These are phyloP conservation scores for Hylaeus volcanicus DNA, from an alignment of 1,140 invertebrate genomes.

Conservation along the genomic window DNA sequence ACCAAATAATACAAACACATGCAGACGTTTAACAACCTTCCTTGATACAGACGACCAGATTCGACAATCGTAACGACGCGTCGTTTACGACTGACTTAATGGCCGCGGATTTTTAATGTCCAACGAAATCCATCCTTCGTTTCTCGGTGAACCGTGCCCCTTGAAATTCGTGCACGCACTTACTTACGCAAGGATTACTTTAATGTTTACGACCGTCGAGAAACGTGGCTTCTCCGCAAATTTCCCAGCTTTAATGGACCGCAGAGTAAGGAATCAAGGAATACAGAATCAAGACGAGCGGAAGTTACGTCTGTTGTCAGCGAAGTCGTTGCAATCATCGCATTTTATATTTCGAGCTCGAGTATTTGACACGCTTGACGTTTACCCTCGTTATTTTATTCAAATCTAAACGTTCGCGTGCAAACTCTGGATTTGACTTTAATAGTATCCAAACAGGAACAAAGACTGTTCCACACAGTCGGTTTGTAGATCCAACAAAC, in stretches of 20 bases:
- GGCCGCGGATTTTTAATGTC: conserved; percentile 53
- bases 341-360: not conserved
- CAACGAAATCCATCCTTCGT: conserved; percentile 27
- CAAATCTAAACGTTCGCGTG: no score
- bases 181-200: conserved; percentile 65
- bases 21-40: no score
- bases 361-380: no score
- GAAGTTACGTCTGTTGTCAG: conserved; percentile 34
- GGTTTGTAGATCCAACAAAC: no score
- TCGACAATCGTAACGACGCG: conserved; percentile 26
- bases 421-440: no score
- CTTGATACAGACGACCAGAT: conserved; percentile 18
- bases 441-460: no score
- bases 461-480: no score
- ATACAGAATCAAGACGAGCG: conserved; percentile 38
- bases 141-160: not conserved
- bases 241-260: conserved; percentile 54
- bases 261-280: conserved; percentile 17
- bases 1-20: no score
- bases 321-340: not conserved
- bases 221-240: conserved; percentile 26
- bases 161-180: conserved; percentile 33
- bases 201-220: conserved; percentile 58
- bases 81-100: conserved; percentile 56
- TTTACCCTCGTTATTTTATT: no score